Base-by-base conservation (phyloP, 2,888 invertebrate genomes). In the Norana najaformis region DNA sequence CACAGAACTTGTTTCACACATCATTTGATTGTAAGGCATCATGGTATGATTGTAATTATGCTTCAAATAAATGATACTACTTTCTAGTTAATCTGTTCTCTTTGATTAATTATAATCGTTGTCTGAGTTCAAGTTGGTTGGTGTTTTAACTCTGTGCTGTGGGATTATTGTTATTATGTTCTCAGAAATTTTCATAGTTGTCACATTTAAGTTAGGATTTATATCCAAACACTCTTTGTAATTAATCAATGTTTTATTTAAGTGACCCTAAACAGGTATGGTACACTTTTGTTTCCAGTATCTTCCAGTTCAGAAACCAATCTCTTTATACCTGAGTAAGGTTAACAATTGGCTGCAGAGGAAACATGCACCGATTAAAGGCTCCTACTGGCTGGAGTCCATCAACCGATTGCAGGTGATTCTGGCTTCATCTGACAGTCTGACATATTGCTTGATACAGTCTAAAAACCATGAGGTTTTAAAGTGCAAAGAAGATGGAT, bases 341-440 rank as follows among this genome's bases (percentile, higher is more conserved):
- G 39, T 92, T n/a, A 37, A 90, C 16, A 47, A 90, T 30, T 92
- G 91, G 91, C 39, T 92, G 18, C 69, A 89, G 38, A 41, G 34
- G 5, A 38, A 90, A 41, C 83, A 36, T 39, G 53, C 35, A 13
- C 88, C 91, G 11, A 69, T 91, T n/a, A 90, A 82, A 30, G 91
- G 92, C 16, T 88, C 36, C 38, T 35, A 88, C 30, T 92, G 92
- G 92, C 89, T 91, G 38, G 35, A 69, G 20, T 47, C 35, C 20
- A 90, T 92, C 47, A 90, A 91, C 47, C 37, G 39, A 38, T 85
- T 91, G 82, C 91, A 91, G 91, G 91, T 91, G 69, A 69, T 13
- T 0, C 30, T 69, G 69, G n/a, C 69, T 47, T 69, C n/a, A 6
- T 69, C 8, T 69, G 11, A 69, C 30, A 69, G 11, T 69, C n/a